Conservation (phyloP, 1,140 invertebrate genomes). For the Achatina immaculata region DNA sequence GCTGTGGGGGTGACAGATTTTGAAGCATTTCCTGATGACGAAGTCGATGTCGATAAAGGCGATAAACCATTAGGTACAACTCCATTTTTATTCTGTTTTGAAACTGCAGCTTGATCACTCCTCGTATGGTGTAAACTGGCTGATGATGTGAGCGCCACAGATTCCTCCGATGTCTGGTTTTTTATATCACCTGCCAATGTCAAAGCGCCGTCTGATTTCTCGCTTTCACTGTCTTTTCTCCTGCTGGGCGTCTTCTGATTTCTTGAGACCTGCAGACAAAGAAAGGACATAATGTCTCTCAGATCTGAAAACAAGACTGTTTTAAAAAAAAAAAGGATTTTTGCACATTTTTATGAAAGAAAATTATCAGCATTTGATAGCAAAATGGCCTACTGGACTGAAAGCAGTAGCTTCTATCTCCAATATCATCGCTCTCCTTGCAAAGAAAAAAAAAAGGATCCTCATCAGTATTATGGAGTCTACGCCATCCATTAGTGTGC, state of each 20-base stretch:
- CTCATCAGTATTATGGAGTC: too few relatives aligned
- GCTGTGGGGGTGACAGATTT: not conserved
- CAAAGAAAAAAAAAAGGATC: too few relatives aligned
- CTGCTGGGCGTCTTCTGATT: constrained; percentile 9
- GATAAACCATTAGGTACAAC: not conserved
- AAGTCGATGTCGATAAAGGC: not conserved
- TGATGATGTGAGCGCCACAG: not conserved
- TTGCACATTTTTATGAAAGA: too few relatives aligned
- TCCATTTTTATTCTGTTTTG: constrained; percentile 16
- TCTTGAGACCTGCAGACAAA: constrained; percentile 22
- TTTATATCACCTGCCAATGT: not conserved
- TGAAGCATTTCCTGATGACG: not conserved
- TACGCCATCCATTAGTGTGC: too few relatives aligned
- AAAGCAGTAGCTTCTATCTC: not conserved
- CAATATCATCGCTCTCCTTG: too few relatives aligned
- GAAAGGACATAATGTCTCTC: not conserved
- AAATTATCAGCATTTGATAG: not conserved
- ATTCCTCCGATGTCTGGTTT: not conserved
- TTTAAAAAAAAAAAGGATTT: too few relatives aligned
- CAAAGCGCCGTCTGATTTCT: not conserved
- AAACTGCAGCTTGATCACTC: not conserved
- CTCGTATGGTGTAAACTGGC: not conserved
- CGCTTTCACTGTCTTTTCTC: constrained; percentile 17
- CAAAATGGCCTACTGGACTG: not conserved
- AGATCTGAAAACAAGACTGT: not conserved